Evolutionary conservation across 2,888 invertebrate species (phyloP), one percentile per base, ranked within the genome.

Genomic region (Gasteruption jaculator): DNA sequence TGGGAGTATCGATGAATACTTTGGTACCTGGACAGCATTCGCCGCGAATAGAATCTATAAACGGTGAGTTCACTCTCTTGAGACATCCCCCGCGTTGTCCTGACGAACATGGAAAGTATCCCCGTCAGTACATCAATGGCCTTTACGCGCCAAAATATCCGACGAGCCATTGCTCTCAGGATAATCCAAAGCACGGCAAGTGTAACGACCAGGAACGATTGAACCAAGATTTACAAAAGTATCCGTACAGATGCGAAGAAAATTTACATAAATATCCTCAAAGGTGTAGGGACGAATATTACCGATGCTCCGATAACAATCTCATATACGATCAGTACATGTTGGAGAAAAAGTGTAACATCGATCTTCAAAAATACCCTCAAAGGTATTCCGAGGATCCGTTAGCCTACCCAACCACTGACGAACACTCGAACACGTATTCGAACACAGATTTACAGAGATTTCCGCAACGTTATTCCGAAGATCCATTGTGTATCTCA

Each of bases 1-100:
- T 68, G 4, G 61, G 64, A 10, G 68, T 65, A 31, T 69, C 71
- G n/a, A 65, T 65, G 54, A 71, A 68, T 41, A 68, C 68, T 43
- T 56, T 71, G 21, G 63, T 65, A 5, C 54, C 65, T 16, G 63
- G 57, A 33, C 65, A 56, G 38, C 63, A 61, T 42, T 62, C 62
- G n/a, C 64, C 64, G 19, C 61, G 63, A 44, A 57, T 69, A 39
- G 70, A 71, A 43, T 65, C 69, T 16, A 55, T 69, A 26, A 70
- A 71, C 63, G 71, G 71, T 71, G 69, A 68, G 71, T 70, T 68
- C 41, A 53, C 55, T 19, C 52, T 62, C 31, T 45, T 62, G 46
- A 57, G 60, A 39, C 59, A 64, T 35, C 45, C 60, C 11, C 32
- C 51, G 7, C 58, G 49, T 46, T 61, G 53, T 34, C 49, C 58